Evolutionary conservation across 1,140 invertebrate species (phyloP), one percentile per base, ranked within the genome.

Genomic region (Caenorhabditis briggsae): DNA sequence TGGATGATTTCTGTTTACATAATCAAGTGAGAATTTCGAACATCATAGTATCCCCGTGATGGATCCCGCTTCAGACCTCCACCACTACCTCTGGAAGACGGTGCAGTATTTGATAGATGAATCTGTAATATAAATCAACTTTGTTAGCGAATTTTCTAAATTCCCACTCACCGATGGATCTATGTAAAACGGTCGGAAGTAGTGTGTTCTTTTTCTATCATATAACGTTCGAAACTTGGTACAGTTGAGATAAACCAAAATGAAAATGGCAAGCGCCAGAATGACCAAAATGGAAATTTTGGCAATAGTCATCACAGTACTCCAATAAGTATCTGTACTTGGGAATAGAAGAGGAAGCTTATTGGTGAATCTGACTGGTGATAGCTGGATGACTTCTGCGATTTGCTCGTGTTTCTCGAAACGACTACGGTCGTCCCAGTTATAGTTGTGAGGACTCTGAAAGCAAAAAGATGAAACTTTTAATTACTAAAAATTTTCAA

Each of bases 211-310:
- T 33, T 86, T 86, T 41, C 85, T 23, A 50, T 86, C 85, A 23
- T 86, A 86, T 8, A 86, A n/a, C 6, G 85, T 46, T 12, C 55
- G n/a, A 7, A 86, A 78, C 59, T 70, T 82, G 2, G 85, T 82
- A 25, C 85, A 86, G 18, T 86, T 86, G 16, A 86, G 82, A 55
- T 86, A 86, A 14, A 86, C 70, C 78, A 86, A 55, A 23, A 86
- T 53, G 20, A 78, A 55, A 82, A 86, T 46, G 5, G 65, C 41
- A 9, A 56, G 64, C 41, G 18, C 50, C 43, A 82, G 23, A 86
- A 78, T 83, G 16, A 83, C 82, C 33, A 59, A 33, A 43, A 53
- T 83, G 5, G 82, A 58, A 2, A 58, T 59, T 59, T 83, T 83
- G 33, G 82, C 58, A 48, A 59, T 58, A 5, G 58, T 61, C 82